Percentiles rank a stretch among this genome's conserved stretches.
phyloP scores from a whole-genome alignment of 2,797 vertebrate genomes.

The Apodemus agrarius region DNA sequence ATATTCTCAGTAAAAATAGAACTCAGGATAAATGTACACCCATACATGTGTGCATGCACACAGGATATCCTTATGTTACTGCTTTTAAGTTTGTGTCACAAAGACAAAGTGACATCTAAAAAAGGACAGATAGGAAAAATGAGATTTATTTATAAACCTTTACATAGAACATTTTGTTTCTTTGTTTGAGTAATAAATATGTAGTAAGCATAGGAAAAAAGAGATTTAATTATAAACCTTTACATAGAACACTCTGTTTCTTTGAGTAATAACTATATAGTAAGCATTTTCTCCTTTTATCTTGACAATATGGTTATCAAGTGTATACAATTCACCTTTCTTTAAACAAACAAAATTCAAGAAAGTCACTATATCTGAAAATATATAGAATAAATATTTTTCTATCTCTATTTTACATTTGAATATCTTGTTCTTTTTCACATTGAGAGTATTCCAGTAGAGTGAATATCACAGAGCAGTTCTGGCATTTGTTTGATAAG shows the following conservation, averaged over 20 bases:
- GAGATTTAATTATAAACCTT: constrained; percentile 20
- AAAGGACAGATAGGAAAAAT: neutral
- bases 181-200: neutral
- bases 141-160: constrained; percentile 21
- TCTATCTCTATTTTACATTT: constrained; percentile 64
- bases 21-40: neutral
- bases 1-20: neutral
- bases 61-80: neutral
- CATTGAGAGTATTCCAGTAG: constrained; percentile 56
- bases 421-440: constrained; percentile 72
- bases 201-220: neutral
- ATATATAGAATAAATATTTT: constrained; percentile 59
- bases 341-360: constrained; percentile 70
- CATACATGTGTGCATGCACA: neutral
- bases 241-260: constrained; percentile 26
- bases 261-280: neutral
- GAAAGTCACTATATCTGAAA: constrained; percentile 76
- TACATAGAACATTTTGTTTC: constrained; percentile 26
- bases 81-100: neutral
- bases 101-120: neutral
- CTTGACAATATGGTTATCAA: constrained; percentile 55
- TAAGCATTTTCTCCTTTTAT: constrained; percentile 2
- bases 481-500: constrained; percentile 85
- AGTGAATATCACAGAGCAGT: constrained; percentile 77
- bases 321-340: constrained; percentile 48